A percentile compares a stretch with the other conserved stretches of the same genome.
phyloP scores from a whole-genome alignment of 2,113 vertebrate species.

The Ciconia boyciana region DNA sequence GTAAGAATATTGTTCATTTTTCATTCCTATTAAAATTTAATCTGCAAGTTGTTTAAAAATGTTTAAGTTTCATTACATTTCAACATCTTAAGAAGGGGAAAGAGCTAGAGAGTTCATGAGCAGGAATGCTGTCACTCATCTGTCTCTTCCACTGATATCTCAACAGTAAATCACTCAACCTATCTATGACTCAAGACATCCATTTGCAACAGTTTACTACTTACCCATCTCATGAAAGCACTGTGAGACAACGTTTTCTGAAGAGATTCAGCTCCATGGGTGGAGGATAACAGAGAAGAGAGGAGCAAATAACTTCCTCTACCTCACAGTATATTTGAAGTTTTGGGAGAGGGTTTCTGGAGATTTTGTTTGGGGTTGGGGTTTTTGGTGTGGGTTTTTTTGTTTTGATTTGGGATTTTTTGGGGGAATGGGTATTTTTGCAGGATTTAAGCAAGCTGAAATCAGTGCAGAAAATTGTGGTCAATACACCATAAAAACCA shows the following conservation, averaged over 20 bases:
- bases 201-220: neutral
- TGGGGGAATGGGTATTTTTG: neutral
- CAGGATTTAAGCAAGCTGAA: neutral
- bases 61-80: conserved; percentile 68
- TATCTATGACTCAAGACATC: neutral
- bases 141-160: neutral
- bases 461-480: neutral
- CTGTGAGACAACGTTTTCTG: neutral
- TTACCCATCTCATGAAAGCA: neutral
- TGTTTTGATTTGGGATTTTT: neutral
- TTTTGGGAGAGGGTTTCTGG: neutral
- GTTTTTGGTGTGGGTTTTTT: neutral
- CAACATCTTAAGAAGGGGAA: conserved; percentile 46
- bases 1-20: conserved; percentile 65
- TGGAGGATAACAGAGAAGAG: neutral
- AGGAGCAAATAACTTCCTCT: neutral
- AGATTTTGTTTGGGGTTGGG: neutral
- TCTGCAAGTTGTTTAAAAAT: conserved; percentile 62
- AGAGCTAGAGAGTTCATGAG: conserved; percentile 5
- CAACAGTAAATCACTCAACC: neutral
- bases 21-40: conserved; percentile 68
- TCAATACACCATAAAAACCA: neutral
- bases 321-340: neutral
- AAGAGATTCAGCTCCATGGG: neutral
- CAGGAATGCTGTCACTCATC: conserved; percentile 15